Percentiles rank a stretch among this genome's conserved stretches.
These are phyloP conservation scores for Drosophila koepferae DNA, from an alignment of 2,888 invertebrate species.

Conservation along the genomic window DNA sequence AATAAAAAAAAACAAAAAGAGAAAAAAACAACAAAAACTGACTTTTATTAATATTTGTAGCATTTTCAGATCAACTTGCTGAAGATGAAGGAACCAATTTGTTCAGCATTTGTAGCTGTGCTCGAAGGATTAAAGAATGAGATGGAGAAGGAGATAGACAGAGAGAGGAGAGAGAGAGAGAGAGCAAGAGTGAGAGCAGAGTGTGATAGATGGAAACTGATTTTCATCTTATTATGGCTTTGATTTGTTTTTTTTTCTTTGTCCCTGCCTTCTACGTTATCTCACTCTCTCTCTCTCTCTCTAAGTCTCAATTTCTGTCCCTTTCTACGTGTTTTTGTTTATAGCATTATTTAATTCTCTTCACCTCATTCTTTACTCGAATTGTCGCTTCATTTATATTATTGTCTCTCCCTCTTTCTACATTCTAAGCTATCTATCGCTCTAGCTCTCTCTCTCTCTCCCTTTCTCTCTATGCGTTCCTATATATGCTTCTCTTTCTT, in stretches of 20 bases:
- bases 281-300: too few species aligned
- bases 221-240: too few species aligned
- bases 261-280: background rate
- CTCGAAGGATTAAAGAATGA: too few species aligned
- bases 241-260: background rate
- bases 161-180: too few species aligned
- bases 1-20: conserved; percentile 32
- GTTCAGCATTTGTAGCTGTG: too few species aligned
- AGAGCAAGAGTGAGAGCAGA: too few species aligned
- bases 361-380: too few species aligned
- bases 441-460: background rate
- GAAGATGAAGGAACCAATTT: too few species aligned
- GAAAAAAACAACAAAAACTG: background rate
- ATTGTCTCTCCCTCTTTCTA: background rate
- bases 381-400: background rate
- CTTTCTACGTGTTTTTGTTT: background rate
- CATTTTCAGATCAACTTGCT: background rate
- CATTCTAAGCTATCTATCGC: background rate
- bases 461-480: background rate
- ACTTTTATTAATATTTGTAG: conserved; percentile 9
- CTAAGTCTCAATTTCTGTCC: background rate
- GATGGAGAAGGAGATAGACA: too few species aligned
- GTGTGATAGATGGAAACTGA: too few species aligned
- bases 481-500: background rate
- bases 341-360: too few species aligned